Evolutionary conservation across 2,888 invertebrate genomes (phyloP), one percentile per base, ranked within the genome.

Genomic region (Eilema depressum): DNA sequence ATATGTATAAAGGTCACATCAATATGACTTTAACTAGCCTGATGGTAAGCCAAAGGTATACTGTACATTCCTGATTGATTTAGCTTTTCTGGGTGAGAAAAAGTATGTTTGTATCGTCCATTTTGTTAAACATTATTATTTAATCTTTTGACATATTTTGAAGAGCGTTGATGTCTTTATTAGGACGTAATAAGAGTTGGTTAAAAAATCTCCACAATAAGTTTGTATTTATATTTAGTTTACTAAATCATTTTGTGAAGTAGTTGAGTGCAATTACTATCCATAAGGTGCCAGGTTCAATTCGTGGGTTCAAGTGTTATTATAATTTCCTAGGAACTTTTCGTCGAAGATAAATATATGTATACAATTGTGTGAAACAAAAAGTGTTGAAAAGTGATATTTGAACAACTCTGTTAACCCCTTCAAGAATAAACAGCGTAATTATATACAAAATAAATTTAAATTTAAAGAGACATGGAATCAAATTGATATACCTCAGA

Each of bases 81-180:
- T n/a, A 53, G 53, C 8, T 53, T n/a, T n/a, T 53, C 3, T 47
- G 0, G 20, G 20, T 10, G 20, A n/a, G 2, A 3, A 17, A n/a
- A 53, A n/a, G n/a, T 53, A 0, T n/a, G n/a, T n/a, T n/a, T 53
- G 0, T n/a, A n/a, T 0, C n/a, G 2, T 53, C n/a, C n/a, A 53
- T n/a, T 53, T 10, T 53, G 2, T 14, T 7, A 25, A 62, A 37
- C 3, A 25, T 10, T 17, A 63, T 25, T n/a, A 64, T 70, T 3
- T 70, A 66, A 71, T 10, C 1, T n/a, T 66, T 60, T 26, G 57
- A 20, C 0, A 53, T 0, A 17, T 66, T 60, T 37, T 1, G 20
- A 64, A 61, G 80, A 68, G 83, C 90, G 87, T 88, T 89, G 85
- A 89, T 83, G 87, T 89, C 88, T 88, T 88, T 88, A 85, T 68